A percentile compares a stretch with the other conserved stretches of the same genome.
These are phyloP conservation scores for Alouatta caraya DNA, from an alignment of 2,797 vertebrate species.

Conservation along the genomic window DNA sequence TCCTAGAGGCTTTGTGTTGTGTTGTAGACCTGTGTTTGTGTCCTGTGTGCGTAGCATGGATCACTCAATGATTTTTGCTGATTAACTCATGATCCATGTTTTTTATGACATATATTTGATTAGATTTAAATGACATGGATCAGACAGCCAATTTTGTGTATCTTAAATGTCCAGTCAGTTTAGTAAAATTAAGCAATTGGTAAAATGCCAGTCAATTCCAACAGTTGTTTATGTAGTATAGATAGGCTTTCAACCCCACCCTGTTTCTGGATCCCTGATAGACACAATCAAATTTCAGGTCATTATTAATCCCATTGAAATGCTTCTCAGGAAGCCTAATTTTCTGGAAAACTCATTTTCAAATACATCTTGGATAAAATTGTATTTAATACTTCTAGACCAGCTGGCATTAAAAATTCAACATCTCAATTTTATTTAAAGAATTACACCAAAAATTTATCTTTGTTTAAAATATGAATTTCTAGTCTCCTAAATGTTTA, in stretches of 20 bases:
- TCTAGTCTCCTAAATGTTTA: slow-evolving; percentile 65
- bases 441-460: slow-evolving; percentile 32
- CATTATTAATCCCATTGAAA: slow-evolving; percentile 3
- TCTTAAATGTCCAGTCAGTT: slow-evolving; percentile 24
- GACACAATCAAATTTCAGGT: neutral
- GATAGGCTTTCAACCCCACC: neutral
- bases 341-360: slow-evolving; percentile 24
- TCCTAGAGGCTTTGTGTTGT: neutral
- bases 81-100: neutral
- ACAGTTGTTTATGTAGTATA: neutral
- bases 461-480: slow-evolving; percentile 57
- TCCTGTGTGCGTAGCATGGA: neutral
- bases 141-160: neutral
- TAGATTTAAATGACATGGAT: slow-evolving; percentile 14
- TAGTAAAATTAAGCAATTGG: slow-evolving; percentile 28
- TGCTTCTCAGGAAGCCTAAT: neutral
- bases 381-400: slow-evolving; percentile 47
- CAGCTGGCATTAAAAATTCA: slow-evolving; percentile 58
- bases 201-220: slow-evolving; percentile 3
- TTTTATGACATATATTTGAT: neutral
- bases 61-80: neutral
- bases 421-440: slow-evolving; percentile 28
- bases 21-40: neutral
- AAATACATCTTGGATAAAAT: neutral
- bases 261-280: neutral